These are phyloP conservation scores for Apotomis betuletana DNA, from an alignment of 2,888 invertebrate genomes.

Conservation along the genomic window DNA sequence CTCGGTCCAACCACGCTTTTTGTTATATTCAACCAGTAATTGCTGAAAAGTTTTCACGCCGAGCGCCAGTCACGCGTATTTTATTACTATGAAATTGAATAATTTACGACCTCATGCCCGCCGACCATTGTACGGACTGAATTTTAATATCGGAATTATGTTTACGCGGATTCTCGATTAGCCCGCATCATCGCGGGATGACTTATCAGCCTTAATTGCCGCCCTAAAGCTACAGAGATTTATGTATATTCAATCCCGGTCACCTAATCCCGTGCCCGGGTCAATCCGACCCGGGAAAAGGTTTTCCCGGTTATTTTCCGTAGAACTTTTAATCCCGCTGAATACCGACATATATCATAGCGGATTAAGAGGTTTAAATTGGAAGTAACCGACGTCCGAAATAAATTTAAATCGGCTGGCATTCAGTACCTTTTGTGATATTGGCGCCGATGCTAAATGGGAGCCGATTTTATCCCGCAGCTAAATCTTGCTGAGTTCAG, in stretches of 20 bases:
- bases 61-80: conserved; percentile 81
- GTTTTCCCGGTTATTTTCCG: conserved; percentile 84
- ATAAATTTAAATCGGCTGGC: conserved; percentile 84
- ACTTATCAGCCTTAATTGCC: conserved; percentile 82
- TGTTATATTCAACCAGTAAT: conserved; percentile 82
- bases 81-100: conserved; percentile 84
- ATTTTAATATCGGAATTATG: conserved; percentile 81
- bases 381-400: conserved; percentile 84
- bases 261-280: conserved; percentile 81
- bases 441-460: conserved; percentile 80
- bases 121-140: conserved; percentile 76
- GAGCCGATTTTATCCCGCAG: conserved; percentile 75
- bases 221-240: conserved; percentile 80
- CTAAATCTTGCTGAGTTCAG: conserved; percentile 70
- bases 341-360: conserved; percentile 84
- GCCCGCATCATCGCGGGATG: conserved; percentile 53
- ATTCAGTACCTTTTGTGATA: conserved; percentile 79
- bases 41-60: conserved; percentile 83
- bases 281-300: conserved; percentile 83
- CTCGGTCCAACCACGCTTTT: conserved; percentile 76
- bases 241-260: conserved; percentile 83
- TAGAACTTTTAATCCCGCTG: conserved; percentile 83
- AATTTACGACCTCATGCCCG: conserved; percentile 78
- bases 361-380: conserved; percentile 84
- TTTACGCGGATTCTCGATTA: conserved; percentile 64